These are phyloP conservation scores for Serilophus lunatus DNA, from an alignment of 2,113 vertebrate genomes.

Conservation along the genomic window DNA sequence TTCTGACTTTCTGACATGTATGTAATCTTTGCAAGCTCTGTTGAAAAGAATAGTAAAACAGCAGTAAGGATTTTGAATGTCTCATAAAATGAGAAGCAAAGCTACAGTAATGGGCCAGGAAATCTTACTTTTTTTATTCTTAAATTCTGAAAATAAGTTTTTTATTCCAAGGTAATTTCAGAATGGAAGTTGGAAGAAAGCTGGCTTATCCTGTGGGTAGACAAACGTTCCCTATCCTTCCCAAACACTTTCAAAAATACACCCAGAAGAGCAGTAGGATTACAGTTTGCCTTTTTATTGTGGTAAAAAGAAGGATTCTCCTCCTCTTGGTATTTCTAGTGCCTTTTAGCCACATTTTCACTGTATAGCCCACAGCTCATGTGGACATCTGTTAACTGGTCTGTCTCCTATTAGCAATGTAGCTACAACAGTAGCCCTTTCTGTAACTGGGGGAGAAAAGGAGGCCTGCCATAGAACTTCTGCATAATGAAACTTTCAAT, in stretches of 20 bases:
- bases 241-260: not conserved
- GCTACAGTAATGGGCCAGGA: not conserved
- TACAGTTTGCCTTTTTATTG: not conserved
- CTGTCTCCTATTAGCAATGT: not conserved
- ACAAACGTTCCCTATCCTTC: not conserved
- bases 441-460: not conserved
- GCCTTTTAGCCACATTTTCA: not conserved
- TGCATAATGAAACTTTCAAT: not conserved
- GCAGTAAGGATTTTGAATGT: not conserved
- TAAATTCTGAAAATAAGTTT: not conserved
- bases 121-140: not conserved
- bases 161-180: not conserved
- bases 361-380: not conserved
- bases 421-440: not conserved
- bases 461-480: not conserved
- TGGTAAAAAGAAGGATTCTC: not conserved
- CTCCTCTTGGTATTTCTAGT: not conserved
- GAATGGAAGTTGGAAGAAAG: not conserved
- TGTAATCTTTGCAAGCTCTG: not conserved
- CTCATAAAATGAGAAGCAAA: not conserved
- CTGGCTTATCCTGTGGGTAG: not conserved
- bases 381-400: not conserved
- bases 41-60: not conserved
- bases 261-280: not conserved
- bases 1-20: not conserved